Evolutionary conservation across 2,888 invertebrate species (phyloP).

Genomic region (Desoria tigrina): DNA sequence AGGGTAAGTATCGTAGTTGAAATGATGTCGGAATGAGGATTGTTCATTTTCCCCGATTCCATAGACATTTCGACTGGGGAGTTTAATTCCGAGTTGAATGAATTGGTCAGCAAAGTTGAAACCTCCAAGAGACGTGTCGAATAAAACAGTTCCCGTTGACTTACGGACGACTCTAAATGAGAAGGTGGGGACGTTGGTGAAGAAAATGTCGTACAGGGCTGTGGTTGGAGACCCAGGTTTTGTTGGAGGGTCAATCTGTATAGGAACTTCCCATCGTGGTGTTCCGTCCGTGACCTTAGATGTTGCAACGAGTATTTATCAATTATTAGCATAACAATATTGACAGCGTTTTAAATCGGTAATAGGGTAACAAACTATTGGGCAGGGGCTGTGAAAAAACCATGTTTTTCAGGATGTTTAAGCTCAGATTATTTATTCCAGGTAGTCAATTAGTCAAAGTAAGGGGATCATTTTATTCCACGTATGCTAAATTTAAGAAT

Average conservation of each 20-base stretch:
- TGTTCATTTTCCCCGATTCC: conserved; percentile 60
- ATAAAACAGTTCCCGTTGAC: conserved; percentile 38
- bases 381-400: no score
- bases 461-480: no score
- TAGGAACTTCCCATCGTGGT: conserved; percentile 46
- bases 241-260: conserved; percentile 43
- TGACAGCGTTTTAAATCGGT: no score
- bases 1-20: conserved; percentile 56
- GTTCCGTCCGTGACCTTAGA: not conserved
- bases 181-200: conserved; percentile 33
- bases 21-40: conserved; percentile 55
- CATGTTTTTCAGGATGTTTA: no score
- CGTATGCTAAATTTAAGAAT: no score
- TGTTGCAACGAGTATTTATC: no score
- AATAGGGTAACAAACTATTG: no score
- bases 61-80: conserved; percentile 57
- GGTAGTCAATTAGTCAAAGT: no score
- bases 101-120: conserved; percentile 59
- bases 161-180: conserved; percentile 46
- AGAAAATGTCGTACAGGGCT: conserved; percentile 37
- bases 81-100: conserved; percentile 57
- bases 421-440: no score
- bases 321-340: no score
- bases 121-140: conserved; percentile 56
- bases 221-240: no score